Base-by-base conservation (phyloP, 2,888 invertebrate genomes). In the Tillus elongatus region DNA sequence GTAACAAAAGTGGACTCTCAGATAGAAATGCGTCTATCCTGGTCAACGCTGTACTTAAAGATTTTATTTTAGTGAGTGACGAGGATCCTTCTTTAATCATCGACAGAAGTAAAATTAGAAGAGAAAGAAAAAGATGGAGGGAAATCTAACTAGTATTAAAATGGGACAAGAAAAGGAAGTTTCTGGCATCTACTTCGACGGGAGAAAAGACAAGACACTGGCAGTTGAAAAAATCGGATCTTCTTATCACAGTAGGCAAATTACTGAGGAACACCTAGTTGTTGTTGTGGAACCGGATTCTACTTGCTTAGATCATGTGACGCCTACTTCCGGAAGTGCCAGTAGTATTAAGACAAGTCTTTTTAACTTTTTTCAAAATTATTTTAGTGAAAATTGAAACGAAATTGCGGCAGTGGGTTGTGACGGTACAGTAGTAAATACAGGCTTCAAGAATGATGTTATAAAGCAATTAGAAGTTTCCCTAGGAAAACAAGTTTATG, bases 101-200 rank as follows among this genome's bases (percentile, higher is more conserved):
- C 11, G 30, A 11, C 30, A 29, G 30, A 29, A 29, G 30, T 29
- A 29, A 29, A 11, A 29, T 29, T 29, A 29, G 30, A 29, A 29
- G 30, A 29, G n/a, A 29, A 29, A 10, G 12, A 29, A 8, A 11
- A 8, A 29, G 30, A 24, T 24, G n/a, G 24, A 24, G 30, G n/a
- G n/a, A 11, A 29, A 29, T 29, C 12, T 29, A 11, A 11, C 30
- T 29, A 10, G 11, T 29, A 29, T 10, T 6, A 29, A 8, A 29
- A 29, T 29, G 30, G 30, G n/a, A 29, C 30, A 29, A 29, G 4
- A 29, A 29, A 29, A 29, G n/a, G n/a, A 29, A 29, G 30, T 29
- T 29, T 29, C 30, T 29, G 30, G 30, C 4, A 29, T 29, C 30
- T 11, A 29, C 30, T 29, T 9, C n/a, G 30, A 29, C 30, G 12